Conservation (phyloP, 2,797 vertebrate species). For the Halcyon badia region DNA sequence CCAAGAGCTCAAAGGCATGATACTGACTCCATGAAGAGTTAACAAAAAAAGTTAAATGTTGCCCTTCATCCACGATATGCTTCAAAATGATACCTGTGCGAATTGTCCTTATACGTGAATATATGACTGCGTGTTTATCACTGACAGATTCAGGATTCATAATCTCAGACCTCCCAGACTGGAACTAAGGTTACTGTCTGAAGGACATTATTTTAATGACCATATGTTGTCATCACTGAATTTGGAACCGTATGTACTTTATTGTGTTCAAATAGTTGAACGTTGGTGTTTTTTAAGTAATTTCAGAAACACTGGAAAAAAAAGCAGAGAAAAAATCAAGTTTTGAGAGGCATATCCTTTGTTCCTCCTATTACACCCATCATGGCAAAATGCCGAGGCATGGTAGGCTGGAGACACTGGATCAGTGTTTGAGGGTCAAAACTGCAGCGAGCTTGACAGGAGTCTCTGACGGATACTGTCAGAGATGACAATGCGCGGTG, state of each 20-base stretch:
- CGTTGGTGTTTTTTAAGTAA: background rate
- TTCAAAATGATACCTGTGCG: background rate
- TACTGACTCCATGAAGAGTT: background rate
- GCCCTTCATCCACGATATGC: background rate
- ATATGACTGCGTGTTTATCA: background rate
- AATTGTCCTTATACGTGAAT: background rate
- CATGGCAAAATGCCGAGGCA: rapidly evolving
- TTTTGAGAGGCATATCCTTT: background rate
- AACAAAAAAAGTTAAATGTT: background rate
- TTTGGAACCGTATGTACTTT: background rate
- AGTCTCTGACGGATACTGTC: background rate
- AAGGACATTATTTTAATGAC: background rate
- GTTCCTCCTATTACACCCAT: background rate
- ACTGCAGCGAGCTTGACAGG: background rate
- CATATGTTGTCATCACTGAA: background rate
- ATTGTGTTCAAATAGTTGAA: background rate
- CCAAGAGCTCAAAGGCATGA: background rate
- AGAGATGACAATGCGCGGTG: rapidly evolving
- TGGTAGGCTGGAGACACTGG: background rate
- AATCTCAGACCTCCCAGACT: background rate
- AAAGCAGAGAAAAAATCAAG: background rate
- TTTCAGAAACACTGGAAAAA: background rate
- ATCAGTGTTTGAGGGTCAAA: background rate
- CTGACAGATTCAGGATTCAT: background rate
- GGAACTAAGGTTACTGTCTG: background rate